Evolutionary conservation across 2,888 invertebrate genomes (phyloP).

Genomic region (Julus scandinavius): DNA sequence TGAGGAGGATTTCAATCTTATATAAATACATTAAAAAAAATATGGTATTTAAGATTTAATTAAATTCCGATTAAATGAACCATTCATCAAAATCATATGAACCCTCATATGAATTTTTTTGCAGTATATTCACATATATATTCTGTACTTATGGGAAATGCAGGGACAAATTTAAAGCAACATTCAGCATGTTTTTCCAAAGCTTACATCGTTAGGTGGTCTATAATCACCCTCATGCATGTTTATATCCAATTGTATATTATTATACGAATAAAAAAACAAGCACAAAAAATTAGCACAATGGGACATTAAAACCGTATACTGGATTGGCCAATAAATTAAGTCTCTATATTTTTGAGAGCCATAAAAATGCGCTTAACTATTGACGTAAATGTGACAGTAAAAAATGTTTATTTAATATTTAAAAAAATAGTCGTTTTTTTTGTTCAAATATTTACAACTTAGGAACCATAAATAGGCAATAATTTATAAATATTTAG

Average conservation of each 20-base stretch:
- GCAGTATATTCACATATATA: no score
- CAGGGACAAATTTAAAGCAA: no score
- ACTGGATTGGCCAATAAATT: constrained; percentile 33
- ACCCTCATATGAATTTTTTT: no score
- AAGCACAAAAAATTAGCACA: neutral
- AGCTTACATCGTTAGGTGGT: neutral
- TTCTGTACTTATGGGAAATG: no score
- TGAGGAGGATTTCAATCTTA: no score
- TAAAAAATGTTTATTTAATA: constrained; percentile 33
- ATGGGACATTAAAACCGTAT: constrained; percentile 20
- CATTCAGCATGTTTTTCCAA: neutral
- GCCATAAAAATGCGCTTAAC: constrained; percentile 33
- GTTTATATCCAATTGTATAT: constrained; percentile 4
- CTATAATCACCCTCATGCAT: neutral
- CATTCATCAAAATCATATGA: no score
- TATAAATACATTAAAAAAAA: no score
- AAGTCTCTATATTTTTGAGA: neutral
- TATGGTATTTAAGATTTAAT: no score
- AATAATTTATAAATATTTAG: constrained; percentile 25
- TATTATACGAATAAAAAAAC: neutral
- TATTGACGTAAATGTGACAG: constrained; percentile 12
- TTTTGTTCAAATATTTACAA: constrained; percentile 1
- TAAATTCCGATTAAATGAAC: no score
- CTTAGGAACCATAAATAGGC: constrained; percentile 8
- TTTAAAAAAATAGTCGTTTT: neutral